phyloP scores from a whole-genome alignment of 2,113 vertebrate genomes.

The Ciconia boyciana region DNA sequence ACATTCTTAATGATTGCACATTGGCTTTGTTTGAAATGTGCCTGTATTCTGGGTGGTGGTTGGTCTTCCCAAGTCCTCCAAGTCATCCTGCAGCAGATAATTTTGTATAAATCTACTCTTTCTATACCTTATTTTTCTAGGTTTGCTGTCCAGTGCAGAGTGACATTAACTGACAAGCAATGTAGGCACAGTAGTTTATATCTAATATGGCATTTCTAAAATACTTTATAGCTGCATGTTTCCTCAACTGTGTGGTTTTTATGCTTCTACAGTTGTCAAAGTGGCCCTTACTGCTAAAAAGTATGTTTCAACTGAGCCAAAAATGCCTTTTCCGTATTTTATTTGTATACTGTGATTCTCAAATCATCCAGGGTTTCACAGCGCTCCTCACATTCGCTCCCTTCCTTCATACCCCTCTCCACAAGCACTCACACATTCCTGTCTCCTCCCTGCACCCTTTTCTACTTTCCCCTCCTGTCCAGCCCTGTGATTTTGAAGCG shows the following conservation, averaged over 20 bases:
- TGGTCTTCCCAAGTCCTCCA: no score
- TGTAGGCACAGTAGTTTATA: neutral
- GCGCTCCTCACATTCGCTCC: neutral
- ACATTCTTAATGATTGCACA: neutral
- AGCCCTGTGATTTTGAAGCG: neutral
- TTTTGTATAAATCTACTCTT: neutral
- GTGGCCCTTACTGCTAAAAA: neutral
- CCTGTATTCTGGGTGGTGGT: neutral
- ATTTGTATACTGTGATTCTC: neutral
- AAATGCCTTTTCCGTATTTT: neutral
- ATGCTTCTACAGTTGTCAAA: neutral
- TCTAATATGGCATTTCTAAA: neutral
- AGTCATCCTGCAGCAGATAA: neutral
- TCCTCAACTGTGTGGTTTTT: neutral
- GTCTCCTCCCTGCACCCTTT: neutral
- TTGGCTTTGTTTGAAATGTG: neutral
- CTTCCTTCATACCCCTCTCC: neutral
- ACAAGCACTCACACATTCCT: rapidly evolving
- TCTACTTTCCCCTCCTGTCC: neutral
- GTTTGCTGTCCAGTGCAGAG: neutral
- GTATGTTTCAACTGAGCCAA: neutral
- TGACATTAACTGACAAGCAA: neutral
- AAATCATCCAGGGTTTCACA: neutral
- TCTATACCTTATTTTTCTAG: neutral
- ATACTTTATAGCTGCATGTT: neutral